These are phyloP conservation scores for Xerus inauris DNA, from an alignment of 2,113 vertebrate species.

Conservation along the genomic window DNA sequence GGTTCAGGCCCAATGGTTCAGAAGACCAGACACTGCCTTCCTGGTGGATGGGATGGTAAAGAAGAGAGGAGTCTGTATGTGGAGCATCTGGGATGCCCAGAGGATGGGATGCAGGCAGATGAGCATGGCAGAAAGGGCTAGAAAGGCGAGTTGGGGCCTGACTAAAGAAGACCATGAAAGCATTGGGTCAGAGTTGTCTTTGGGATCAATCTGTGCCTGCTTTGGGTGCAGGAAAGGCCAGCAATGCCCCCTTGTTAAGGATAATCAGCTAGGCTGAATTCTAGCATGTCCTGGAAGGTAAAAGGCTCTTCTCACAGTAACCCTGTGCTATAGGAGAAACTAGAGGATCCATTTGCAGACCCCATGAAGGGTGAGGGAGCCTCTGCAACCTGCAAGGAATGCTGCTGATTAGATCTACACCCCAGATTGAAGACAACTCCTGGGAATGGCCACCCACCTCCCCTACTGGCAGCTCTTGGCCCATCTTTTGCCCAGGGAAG, in stretches of 20 bases:
- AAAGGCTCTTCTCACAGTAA: not conserved
- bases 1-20: accelerated
- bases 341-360: not conserved
- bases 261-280: not conserved
- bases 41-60: not conserved
- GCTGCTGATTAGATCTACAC: not conserved
- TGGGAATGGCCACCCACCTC: not conserved
- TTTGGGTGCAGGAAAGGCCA: not conserved
- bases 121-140: not conserved
- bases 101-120: too few relatives aligned
- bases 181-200: not conserved
- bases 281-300: not conserved
- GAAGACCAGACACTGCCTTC: not conserved
- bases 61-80: not conserved
- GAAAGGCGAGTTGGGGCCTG: not conserved
- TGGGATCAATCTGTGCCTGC: not conserved
- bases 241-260: not conserved
- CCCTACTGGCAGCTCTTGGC: not conserved
- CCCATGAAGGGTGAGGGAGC: too few relatives aligned
- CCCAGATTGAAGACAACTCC: not conserved
- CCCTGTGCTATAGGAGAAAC: not conserved
- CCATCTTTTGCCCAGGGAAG: not conserved
- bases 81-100: not conserved
- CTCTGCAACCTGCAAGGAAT: not conserved
- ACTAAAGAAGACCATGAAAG: accelerated